A percentile compares a stretch with the other conserved stretches of the same genome.
Evolutionary conservation across 2,888 invertebrate species (phyloP).

Genomic region (Melipona bicolor): DNA sequence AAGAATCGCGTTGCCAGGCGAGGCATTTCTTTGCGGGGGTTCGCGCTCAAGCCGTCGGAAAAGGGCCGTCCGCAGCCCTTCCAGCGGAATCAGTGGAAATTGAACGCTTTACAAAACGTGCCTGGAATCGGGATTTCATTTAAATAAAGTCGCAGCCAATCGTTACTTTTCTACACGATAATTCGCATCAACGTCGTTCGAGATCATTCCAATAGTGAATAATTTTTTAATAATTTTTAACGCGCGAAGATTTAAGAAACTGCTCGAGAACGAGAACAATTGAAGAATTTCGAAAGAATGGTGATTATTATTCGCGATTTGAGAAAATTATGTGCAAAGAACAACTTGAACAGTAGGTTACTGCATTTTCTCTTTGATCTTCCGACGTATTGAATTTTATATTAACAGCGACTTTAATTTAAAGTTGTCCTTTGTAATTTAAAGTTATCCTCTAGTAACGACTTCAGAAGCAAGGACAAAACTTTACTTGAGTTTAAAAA

Average conservation of each 20-base stretch:
- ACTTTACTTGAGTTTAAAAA: neutral
- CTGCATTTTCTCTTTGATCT: neutral
- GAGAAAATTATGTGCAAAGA: too few relatives aligned
- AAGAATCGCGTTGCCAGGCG: conserved; percentile 24
- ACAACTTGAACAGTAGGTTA: neutral
- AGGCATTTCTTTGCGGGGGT: conserved; percentile 31
- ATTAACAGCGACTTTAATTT: neutral
- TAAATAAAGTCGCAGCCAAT: neutral
- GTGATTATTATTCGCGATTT: too few relatives aligned
- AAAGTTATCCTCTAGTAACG: neutral
- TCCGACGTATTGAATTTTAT: neutral
- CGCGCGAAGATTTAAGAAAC: too few relatives aligned
- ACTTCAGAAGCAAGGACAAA: neutral
- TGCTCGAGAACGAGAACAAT: too few relatives aligned
- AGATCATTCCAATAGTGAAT: too few relatives aligned
- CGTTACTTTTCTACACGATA: neutral
- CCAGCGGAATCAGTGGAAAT: neutral
- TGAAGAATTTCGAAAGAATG: too few relatives aligned
- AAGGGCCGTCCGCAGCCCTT: neutral
- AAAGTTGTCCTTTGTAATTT: neutral
- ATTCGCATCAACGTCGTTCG: too few relatives aligned
- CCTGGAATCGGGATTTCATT: too few relatives aligned
- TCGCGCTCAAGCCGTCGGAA: conserved; percentile 12
- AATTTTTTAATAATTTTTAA: too few relatives aligned
- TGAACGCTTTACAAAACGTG: neutral